Evolutionary conservation across 2,888 invertebrate genomes (phyloP).

Genomic region (Odiellus spinosus): DNA sequence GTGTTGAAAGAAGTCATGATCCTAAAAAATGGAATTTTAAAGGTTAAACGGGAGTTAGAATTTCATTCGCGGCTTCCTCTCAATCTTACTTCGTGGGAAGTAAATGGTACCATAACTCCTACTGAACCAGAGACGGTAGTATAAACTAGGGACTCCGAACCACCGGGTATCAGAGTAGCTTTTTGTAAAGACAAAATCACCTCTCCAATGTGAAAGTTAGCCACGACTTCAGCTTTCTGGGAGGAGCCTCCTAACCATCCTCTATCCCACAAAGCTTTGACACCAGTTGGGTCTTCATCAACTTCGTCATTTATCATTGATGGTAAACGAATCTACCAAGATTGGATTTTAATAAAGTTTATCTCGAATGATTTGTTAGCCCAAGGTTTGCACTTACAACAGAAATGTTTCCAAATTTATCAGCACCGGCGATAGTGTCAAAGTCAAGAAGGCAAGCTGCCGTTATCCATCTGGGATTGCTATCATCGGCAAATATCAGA

Average conservation of each 20-base stretch:
- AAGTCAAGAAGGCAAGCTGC: conserved; percentile 84
- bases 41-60: too few relatives aligned
- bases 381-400: conserved; percentile 55
- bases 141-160: conserved; percentile 90
- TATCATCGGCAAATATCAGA: conserved; percentile 96
- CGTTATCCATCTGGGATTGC: conserved; percentile 91
- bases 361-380: too few relatives aligned
- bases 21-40: too few relatives aligned
- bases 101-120: conserved; percentile 83
- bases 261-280: conserved; percentile 81
- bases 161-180: conserved; percentile 90
- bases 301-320: conserved; percentile 89
- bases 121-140: conserved; percentile 85
- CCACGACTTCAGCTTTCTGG: conserved; percentile 75
- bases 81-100: conserved; percentile 49
- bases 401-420: conserved; percentile 93
- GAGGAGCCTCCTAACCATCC: conserved; percentile 90
- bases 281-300: conserved; percentile 98
- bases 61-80: too few relatives aligned
- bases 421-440: conserved; percentile 86
- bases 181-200: conserved; percentile 87
- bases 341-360: not conserved
- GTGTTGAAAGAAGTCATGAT: conserved; percentile 98
- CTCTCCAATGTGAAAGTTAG: conserved; percentile 92
- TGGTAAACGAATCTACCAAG: conserved; percentile 50